These are phyloP conservation scores for Dreissena rostriformis DNA, from an alignment of 1,140 invertebrate genomes.

Conservation along the genomic window DNA sequence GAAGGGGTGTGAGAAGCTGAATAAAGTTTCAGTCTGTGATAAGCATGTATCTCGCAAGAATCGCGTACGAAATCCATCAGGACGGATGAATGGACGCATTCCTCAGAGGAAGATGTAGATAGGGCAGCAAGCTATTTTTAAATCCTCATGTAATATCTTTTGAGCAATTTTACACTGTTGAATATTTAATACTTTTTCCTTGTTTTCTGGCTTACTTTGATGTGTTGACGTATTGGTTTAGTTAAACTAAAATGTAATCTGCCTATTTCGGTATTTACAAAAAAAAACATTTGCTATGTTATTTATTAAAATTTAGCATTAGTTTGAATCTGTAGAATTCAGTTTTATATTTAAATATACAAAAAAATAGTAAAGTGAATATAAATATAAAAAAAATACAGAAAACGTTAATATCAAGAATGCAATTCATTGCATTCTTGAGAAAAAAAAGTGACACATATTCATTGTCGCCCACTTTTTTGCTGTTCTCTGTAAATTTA, in stretches of 20 bases:
- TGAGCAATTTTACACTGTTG: not conserved
- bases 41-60: conserved; percentile 59
- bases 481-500: no score
- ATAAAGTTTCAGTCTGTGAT: conserved; percentile 59
- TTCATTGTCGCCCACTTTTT: not conserved
- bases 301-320: not conserved
- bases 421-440: conserved; percentile 1
- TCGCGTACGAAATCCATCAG: conserved; percentile 60
- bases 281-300: not conserved
- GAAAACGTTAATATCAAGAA: conserved; percentile 1
- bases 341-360: not conserved
- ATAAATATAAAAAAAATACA: conserved; percentile 18
- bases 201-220: not conserved
- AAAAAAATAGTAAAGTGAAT: conserved; percentile 19
- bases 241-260: not conserved
- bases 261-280: not conserved
- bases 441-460: conserved; percentile 32
- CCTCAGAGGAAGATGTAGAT: conserved; percentile 51
- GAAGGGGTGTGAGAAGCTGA: conserved; percentile 57
- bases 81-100: conserved; percentile 53
- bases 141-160: conserved; percentile 3
- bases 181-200: conserved; percentile 20
- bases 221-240: not conserved
- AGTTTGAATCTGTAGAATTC: not conserved
- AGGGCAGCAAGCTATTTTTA: not conserved